These are phyloP conservation scores for Acholoe squamosa DNA, from an alignment of 2,888 invertebrate species.

Conservation along the genomic window DNA sequence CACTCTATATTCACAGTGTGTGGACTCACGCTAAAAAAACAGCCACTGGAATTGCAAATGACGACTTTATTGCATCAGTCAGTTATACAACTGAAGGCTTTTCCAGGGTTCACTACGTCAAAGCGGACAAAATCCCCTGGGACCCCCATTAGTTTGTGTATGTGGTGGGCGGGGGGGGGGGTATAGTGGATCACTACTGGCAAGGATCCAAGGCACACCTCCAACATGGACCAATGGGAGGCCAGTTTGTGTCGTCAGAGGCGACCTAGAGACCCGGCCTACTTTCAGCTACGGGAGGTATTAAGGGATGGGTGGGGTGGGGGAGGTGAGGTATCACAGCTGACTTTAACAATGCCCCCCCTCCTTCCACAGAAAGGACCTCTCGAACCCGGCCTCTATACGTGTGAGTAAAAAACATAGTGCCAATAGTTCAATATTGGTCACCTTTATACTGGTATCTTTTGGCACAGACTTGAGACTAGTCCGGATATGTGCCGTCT, in stretches of 20 bases:
- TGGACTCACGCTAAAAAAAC: no score
- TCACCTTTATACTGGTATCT: not conserved
- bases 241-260: not conserved
- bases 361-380: not conserved
- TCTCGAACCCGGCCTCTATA: not conserved
- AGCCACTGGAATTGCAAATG: no score
- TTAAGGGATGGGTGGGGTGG: not conserved
- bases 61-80: no score
- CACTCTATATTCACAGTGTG: no score
- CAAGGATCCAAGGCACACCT: conserved; percentile 14
- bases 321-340: conserved; percentile 12
- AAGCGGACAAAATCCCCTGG: no score
- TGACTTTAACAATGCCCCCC: not conserved
- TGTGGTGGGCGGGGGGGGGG: no score
- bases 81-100: no score
- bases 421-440: conserved; percentile 31
- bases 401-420: not conserved
- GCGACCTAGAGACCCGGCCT: not conserved
- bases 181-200: not conserved
- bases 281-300: not conserved
- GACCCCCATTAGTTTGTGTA: no score
- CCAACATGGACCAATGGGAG: not conserved
- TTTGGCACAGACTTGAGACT: not conserved
- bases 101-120: no score
- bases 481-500: not conserved